Evolutionary conservation across 2,888 invertebrate species (phyloP), one percentile per base, ranked within the genome.

Genomic region (Hipparchia semele): DNA sequence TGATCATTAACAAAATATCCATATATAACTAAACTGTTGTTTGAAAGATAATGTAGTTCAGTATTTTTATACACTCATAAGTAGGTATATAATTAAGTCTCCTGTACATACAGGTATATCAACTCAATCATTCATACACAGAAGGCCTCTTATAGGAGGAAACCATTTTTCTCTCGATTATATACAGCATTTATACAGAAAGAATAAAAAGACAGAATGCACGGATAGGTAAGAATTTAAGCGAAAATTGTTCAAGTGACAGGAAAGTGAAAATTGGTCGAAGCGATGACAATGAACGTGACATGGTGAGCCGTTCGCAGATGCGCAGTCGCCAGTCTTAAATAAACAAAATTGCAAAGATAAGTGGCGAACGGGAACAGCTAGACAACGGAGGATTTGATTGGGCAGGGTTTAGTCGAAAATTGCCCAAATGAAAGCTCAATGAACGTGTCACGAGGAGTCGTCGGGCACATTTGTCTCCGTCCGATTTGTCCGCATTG

Each of bases 381-480:
- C 88, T 87, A 87, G 85, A 77, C 82, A 78, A 79, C 79, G 79
- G 79, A 79, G 83, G 83, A 82, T 87, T 87, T 89, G 89, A 91
- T 90, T 89, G 90, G 89, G 83, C 83, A 85, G 89, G 90, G 90
- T 91, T 92, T 91, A 88, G 89, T 87, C 88, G 91, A 91, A 91
- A 92, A 92, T 93, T 91, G 91, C 87, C 91, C 91, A 91, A 93
- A 93, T 91, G 92, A 92, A 92, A 90, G 91, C 92, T 90, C 92
- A 91, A 92, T 92, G 92, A 90, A 92, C 90, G 91, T 90, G 92
- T 92, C 92, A 91, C 88, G 85, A 85, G 84, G 88, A 89, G 83
- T 90, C 88, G 88, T 87, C 82, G 88, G 86, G 85, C 90, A 88
- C 91, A 92, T 93, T 92, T 91, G 89, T 93, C 89, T 89, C 87